Conservation (phyloP, 2,888 invertebrate genomes). For the Acleris sparsana region DNA sequence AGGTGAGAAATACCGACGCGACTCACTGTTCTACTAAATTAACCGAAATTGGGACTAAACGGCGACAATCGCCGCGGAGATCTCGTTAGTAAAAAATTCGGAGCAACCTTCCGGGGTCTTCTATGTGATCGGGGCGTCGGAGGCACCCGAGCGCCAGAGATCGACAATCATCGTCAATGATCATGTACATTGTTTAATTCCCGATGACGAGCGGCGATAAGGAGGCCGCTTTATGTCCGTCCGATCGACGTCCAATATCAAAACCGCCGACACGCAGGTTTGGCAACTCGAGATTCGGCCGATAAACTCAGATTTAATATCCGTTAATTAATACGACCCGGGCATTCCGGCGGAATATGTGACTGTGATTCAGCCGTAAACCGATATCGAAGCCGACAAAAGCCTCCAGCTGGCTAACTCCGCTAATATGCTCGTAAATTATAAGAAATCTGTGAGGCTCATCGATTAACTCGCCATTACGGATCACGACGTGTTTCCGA, state of each 20-base stretch:
- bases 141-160: constrained; percentile 43
- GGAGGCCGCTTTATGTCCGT: constrained; percentile 61
- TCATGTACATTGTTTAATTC: constrained; percentile 78
- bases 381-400: constrained; percentile 77
- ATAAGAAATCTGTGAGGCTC: constrained; percentile 72
- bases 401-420: constrained; percentile 70
- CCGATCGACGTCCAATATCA: constrained; percentile 64
- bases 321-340: constrained; percentile 82
- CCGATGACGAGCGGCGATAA: constrained; percentile 78
- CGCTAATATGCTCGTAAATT: constrained; percentile 81
- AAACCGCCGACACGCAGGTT: constrained; percentile 75
- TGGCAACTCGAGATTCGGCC: constrained; percentile 79
- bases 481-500: constrained; percentile 21
- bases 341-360: constrained; percentile 75
- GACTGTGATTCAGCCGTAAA: constrained; percentile 77
- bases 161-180: constrained; percentile 75
- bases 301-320: constrained; percentile 82
- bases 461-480: constrained; percentile 64
- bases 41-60: constrained; percentile 63
- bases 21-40: constrained; percentile 62
- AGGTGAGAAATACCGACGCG: constrained; percentile 78
- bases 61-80: constrained; percentile 51
- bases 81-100: constrained; percentile 41
- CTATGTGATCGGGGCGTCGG: constrained; percentile 42
- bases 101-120: constrained; percentile 46